Base-by-base conservation (phyloP, 2,797 vertebrate species). In the Gallinago solitaria region DNA sequence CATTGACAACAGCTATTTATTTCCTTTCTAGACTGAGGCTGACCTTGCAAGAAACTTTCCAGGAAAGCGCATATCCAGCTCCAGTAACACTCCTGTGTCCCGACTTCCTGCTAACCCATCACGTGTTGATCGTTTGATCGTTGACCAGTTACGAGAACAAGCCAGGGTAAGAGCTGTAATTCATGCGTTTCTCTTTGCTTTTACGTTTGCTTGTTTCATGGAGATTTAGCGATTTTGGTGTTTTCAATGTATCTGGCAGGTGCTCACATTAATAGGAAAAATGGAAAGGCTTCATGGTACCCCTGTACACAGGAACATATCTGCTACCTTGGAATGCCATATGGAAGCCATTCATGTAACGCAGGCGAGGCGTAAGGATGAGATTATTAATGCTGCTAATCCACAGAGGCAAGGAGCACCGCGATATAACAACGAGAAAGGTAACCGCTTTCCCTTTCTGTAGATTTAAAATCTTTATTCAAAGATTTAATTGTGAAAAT, bases 31-130 rank as follows among this genome's bases (percentile, higher is more conserved):
- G 98, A 23, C 97, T 2, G 97, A 98, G 70, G 97, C 97, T 64
- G 97, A 98, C 12, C 97, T 98, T 3, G 95, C 97, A 27, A 92
- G 93, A 9, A 91, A 61, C 81, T 98, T 98, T 50, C 98, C 97
- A n/a, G 95, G 96, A 18, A 96, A 93, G 61, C 47, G 4, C 5
- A 2, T 95, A 1, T 78, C 91, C 21, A 93, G 92, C 74, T 95
- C 85, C 17, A 92, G 12, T 14, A 41, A 5, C 53, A 6, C 78
- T 51, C 56, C 94, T 0, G 35, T 91, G 45, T 78, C 89, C 7
- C 87, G 20, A 5, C 97, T 98, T 7, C 97, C 95, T 0, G 61
- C 93, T 2, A 91, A 95, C 41, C 96, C 98, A 0, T 98, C 98
- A 0, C 73, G 97, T 0, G 97, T 98, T 4, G 98, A 98, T 94